Evolutionary conservation across 2,113 vertebrate species (phyloP).

Genomic region (Oreochromis spilurus): DNA sequence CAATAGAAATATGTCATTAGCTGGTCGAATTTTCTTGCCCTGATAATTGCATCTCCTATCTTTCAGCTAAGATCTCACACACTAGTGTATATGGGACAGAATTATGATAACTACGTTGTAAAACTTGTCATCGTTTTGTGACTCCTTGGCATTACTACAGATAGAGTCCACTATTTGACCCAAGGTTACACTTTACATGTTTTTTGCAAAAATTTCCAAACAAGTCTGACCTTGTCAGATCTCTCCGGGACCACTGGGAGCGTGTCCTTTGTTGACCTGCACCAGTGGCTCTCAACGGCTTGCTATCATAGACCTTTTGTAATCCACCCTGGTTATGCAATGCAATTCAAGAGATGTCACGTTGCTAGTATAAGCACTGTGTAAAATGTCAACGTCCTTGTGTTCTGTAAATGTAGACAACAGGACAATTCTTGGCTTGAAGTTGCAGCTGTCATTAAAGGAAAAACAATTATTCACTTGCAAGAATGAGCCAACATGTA

Average conservation of each 20-base stretch:
- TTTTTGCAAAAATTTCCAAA: background rate
- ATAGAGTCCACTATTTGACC: background rate
- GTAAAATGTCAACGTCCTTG: background rate
- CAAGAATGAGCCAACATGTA: background rate
- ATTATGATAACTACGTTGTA: background rate
- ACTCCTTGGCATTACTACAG: background rate
- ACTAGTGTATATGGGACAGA: background rate
- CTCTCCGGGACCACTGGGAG: background rate
- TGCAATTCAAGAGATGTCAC: background rate
- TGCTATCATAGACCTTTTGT: background rate
- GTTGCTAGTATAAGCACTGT: background rate
- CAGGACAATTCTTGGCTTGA: background rate
- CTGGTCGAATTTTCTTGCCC: background rate
- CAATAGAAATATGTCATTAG: background rate
- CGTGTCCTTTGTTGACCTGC: background rate
- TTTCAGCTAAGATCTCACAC: background rate
- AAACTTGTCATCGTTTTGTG: background rate
- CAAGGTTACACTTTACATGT: background rate
- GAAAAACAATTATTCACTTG: background rate
- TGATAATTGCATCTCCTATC: background rate
- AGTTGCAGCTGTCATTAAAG: background rate
- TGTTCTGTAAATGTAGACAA: background rate
- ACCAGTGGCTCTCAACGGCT: background rate
- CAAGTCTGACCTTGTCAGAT: background rate
- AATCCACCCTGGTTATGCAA: background rate